Evolutionary conservation across 2,113 vertebrate genomes (phyloP), one percentile per base, ranked within the genome.

Genomic region (Trichechus manatus): DNA sequence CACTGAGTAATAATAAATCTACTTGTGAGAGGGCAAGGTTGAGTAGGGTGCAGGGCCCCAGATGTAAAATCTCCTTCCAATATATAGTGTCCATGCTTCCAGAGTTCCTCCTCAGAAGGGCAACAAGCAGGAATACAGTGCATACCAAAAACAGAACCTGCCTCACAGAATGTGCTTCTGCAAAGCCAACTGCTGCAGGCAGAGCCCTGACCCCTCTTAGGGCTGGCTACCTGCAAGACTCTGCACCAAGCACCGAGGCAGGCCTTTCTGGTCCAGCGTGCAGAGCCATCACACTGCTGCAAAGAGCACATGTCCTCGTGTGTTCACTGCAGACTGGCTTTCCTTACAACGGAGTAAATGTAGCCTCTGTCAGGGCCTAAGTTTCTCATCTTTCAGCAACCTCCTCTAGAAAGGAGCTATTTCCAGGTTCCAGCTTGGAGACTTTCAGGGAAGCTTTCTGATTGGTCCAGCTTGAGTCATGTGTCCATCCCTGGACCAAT

Each of bases 381-480:
- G 27, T 92, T 68, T 74, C 89, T 95, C 23, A 59, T 56, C 90
- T 93, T 91, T 92, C 25, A 77, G 17, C 29, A 92, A 39, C 1
- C 3, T 1, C 9, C 22, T 97, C 50, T 39, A 92, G 63, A 81
- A 83, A 47, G 29, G 23, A 85, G 31, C 23, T 10, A 39, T 68
- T 88, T 13, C 27, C 39, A 75, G 68, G 1, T 83, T 93, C 42
- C 87, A 74, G 17, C 53, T 79, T 68, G 36, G 44, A 94, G 63
- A 70, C 86, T 87, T 31, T 93, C 72, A 89, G 36, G 44, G 47
- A 78, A 11, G 17, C 84, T 93, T 95, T 80, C 82, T 82, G 59
- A 27, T 59, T 70, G 61, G 72, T 87, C 36, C 44, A 23, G 0
- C n/a, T 84, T 78, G 66, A 44, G 47, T 91, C 74, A 63, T 22